These are phyloP conservation scores for Dufourea novaeangliae DNA, from an alignment of 1,140 invertebrate species.

Conservation along the genomic window DNA sequence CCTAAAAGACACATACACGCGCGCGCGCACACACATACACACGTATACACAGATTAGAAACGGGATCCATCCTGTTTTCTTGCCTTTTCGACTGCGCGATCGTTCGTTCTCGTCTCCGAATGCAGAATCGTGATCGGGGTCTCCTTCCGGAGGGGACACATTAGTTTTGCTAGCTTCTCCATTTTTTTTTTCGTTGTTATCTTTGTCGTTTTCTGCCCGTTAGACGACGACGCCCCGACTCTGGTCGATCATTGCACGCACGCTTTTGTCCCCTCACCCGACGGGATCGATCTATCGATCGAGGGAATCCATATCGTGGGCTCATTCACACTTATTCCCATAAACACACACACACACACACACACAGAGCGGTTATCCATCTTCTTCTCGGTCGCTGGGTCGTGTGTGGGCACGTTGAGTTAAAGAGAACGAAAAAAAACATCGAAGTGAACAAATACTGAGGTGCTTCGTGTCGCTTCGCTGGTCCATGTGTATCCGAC, in stretches of 20 bases:
- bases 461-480: constrained; percentile 23
- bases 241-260: neutral
- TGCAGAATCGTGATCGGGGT: neutral
- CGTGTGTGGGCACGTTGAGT: neutral
- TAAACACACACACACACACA: no score
- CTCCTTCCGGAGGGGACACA: no score
- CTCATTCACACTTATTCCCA: no score
- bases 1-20: neutral
- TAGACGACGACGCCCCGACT: neutral
- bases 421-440: neutral
- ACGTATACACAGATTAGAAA: neutral
- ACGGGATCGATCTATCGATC: neutral
- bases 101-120: no score
- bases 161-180: neutral
- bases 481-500: neutral
- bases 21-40: no score
- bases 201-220: neutral
- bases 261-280: neutral
- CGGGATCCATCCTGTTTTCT: neutral
- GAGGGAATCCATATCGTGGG: no score
- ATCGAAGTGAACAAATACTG: neutral
- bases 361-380: constrained; percentile 1
- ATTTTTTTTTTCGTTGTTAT: neutral
- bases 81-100: neutral
- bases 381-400: constrained; percentile 25